Conservation (phyloP, 2,888 invertebrate species). For the Synergus umbraculus region DNA sequence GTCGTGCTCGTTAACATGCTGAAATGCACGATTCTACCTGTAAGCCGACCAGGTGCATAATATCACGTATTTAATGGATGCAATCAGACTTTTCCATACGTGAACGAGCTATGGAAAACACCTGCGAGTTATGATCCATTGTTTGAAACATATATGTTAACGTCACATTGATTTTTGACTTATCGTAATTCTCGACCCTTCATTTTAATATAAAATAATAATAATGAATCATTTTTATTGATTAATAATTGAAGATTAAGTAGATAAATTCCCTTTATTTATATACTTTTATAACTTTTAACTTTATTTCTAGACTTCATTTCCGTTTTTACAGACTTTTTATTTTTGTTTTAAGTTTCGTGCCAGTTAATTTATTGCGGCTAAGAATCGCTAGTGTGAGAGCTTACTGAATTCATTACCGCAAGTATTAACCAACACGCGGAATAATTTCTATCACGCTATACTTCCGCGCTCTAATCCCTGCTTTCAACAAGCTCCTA, state of each 20-base stretch:
- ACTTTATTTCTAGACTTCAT: neutral
- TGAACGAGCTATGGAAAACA: constrained; percentile 12
- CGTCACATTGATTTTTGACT: neutral
- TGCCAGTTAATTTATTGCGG: constrained; percentile 27
- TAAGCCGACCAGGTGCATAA: constrained; percentile 30
- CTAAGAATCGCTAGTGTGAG: constrained; percentile 5
- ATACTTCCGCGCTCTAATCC: constrained; percentile 19
- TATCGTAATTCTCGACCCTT: neutral
- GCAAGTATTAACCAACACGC: constrained; percentile 19
- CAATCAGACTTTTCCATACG: constrained; percentile 33
- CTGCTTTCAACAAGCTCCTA: neutral
- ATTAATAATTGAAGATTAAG: neutral
- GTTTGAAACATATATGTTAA: neutral
- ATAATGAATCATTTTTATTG: neutral
- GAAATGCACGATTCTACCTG: constrained; percentile 31
- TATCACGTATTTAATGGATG: constrained; percentile 37
- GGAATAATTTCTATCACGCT: constrained; percentile 32
- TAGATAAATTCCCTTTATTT: neutral
- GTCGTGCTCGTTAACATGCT: constrained; percentile 33
- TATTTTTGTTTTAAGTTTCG: neutral
- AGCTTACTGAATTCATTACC: constrained; percentile 35
- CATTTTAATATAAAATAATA: neutral
- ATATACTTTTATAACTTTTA: neutral
- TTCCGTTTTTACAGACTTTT: neutral
- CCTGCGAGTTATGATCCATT: constrained; percentile 4